A percentile compares a stretch with the other conserved stretches of the same genome.
Evolutionary conservation across 35 echinoderm and acorn worm genomes (phyloP).

Genomic region (Stichopus chloronotus): DNA sequence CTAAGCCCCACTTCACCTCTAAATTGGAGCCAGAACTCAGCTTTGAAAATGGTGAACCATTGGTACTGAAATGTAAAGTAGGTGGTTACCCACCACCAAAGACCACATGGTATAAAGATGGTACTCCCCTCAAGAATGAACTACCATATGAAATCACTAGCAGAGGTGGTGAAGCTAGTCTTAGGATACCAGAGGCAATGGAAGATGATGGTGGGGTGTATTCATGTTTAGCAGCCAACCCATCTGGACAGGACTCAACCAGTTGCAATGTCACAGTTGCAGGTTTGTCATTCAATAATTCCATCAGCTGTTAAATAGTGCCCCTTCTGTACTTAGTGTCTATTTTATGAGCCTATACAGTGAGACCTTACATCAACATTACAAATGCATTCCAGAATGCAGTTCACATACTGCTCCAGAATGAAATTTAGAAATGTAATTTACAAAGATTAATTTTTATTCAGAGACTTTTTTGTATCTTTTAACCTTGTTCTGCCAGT

Average conservation of each 20-base stretch:
- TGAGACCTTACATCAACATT: background rate
- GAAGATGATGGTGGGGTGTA: conserved; percentile 71
- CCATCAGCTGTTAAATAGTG: too few relatives aligned
- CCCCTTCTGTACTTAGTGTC: too few relatives aligned
- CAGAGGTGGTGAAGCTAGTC: conserved; percentile 47
- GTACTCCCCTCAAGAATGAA: conserved; percentile 52
- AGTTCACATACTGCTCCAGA: too few relatives aligned
- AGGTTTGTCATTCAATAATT: conserved; percentile 27
- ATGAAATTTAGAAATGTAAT: too few relatives aligned
- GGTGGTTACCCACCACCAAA: conserved; percentile 54
- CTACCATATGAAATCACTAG: conserved; percentile 62
- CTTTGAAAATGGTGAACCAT: conserved; percentile 53
- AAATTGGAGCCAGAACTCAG: conserved; percentile 50
- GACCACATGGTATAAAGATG: conserved; percentile 72
- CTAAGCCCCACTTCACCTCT: conserved; percentile 75
- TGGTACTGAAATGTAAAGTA: conserved; percentile 60
- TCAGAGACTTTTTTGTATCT: too few relatives aligned
- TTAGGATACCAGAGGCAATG: conserved; percentile 49
- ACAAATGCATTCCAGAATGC: too few relatives aligned
- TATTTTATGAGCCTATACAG: background rate
- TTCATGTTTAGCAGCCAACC: conserved; percentile 66
- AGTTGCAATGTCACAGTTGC: conserved; percentile 63
- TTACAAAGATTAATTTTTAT: too few relatives aligned
- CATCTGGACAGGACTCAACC: conserved; percentile 59
- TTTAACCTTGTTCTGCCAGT: too few relatives aligned